Evolutionary conservation across 2,797 vertebrate species (phyloP).

Genomic region (Spinus olivaceus): DNA sequence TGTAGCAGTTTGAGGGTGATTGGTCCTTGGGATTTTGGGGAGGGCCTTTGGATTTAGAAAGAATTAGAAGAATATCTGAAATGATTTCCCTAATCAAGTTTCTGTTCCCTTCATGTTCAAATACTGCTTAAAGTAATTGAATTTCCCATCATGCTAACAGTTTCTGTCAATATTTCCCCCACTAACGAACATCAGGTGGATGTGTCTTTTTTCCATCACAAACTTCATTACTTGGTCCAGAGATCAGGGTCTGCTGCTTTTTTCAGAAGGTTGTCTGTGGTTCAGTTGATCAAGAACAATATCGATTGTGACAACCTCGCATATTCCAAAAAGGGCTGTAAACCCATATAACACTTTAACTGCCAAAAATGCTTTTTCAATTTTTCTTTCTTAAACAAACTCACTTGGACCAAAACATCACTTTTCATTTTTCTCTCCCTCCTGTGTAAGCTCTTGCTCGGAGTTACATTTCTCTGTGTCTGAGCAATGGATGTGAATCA

Average conservation of each 20-base stretch:
- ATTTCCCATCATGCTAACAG: constrained; percentile 58
- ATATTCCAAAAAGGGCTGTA: constrained; percentile 57
- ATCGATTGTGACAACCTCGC: constrained; percentile 62
- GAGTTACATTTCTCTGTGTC: constrained; percentile 28
- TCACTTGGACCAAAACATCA: constrained; percentile 59
- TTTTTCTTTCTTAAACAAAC: constrained; percentile 62
- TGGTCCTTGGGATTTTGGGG: background rate
- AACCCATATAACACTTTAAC: constrained; percentile 57
- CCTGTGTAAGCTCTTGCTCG: background rate
- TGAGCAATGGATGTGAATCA: background rate
- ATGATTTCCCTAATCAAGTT: constrained; percentile 63
- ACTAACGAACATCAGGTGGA: constrained; percentile 64
- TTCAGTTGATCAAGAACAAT: constrained; percentile 62
- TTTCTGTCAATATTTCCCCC: constrained; percentile 42
- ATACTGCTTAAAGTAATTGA: constrained; percentile 60
- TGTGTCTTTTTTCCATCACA: constrained; percentile 46
- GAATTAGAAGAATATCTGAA: constrained; percentile 51
- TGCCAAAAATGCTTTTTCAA: constrained; percentile 65
- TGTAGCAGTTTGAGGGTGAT: background rate
- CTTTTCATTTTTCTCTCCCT: constrained; percentile 52
- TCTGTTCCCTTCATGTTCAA: constrained; percentile 50
- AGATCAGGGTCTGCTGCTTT: constrained; percentile 37
- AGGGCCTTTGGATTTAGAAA: background rate
- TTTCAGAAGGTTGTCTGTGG: constrained; percentile 38
- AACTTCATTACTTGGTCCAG: constrained; percentile 56